These are phyloP conservation scores for Ditula angustiorana DNA, from an alignment of 2,888 invertebrate species.

Conservation along the genomic window DNA sequence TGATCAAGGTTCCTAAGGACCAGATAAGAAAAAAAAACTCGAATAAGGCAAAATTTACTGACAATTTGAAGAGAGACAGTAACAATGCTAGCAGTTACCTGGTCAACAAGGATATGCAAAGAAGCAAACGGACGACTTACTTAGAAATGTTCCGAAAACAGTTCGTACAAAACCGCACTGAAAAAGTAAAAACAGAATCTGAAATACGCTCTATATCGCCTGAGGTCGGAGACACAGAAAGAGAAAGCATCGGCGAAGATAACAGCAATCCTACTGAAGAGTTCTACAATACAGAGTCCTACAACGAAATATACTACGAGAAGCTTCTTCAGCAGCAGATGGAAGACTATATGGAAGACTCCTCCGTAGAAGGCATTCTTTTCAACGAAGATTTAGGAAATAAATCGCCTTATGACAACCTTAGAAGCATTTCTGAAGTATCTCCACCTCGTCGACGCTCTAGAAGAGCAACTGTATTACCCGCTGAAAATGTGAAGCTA, in stretches of 20 bases:
- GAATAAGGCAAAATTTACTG: constrained; percentile 38
- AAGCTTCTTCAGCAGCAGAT: constrained; percentile 64
- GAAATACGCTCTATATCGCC: constrained; percentile 76
- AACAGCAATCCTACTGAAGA: constrained; percentile 54
- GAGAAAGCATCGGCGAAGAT: constrained; percentile 70
- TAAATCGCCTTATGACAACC: constrained; percentile 55
- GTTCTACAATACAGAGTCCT: constrained; percentile 73
- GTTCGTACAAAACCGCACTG: constrained; percentile 51
- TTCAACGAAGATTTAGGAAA: constrained; percentile 51
- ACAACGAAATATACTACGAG: constrained; percentile 78
- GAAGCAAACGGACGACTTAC: constrained; percentile 58
- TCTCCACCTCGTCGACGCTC: constrained; percentile 59
- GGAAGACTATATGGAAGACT: constrained; percentile 60
- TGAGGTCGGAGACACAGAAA: constrained; percentile 76
- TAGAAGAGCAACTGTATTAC: constrained; percentile 60
- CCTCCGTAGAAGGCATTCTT: constrained; percentile 59
- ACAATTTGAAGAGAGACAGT: constrained; percentile 50
- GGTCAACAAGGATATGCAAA: constrained; percentile 63
- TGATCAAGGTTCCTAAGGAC: constrained; percentile 72
- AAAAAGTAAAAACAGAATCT: constrained; percentile 47
- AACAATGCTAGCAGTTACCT: constrained; percentile 60
- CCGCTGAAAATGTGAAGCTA: constrained; percentile 64
- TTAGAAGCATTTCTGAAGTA: constrained; percentile 74
- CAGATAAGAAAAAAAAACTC: constrained; percentile 54
- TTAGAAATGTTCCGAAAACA: constrained; percentile 76